Conservation (phyloP, 2,797 vertebrate genomes). For the Cirrhinus mrigala region DNA sequence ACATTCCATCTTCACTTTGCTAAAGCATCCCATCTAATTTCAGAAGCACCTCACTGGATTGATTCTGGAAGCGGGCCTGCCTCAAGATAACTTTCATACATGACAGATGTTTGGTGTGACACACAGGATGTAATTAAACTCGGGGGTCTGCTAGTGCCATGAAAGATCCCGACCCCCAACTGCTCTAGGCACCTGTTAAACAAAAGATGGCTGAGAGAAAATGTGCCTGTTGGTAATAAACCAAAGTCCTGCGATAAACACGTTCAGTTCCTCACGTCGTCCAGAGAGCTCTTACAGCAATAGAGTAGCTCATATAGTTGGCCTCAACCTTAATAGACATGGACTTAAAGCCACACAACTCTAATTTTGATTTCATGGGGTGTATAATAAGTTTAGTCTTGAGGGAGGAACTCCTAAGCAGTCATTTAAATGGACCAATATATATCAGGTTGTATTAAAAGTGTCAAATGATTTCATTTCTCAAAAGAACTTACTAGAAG, state of each 20-base stretch:
- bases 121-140: slow-evolving; percentile 13
- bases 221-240: not conserved
- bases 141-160: not conserved
- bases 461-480: not conserved
- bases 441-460: not conserved
- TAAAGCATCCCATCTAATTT: not conserved
- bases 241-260: not conserved
- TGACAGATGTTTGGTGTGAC: slow-evolving; percentile 19
- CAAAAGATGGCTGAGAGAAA: not conserved
- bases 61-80: not conserved
- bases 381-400: not conserved
- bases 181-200: slow-evolving; percentile 21
- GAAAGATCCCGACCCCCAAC: not conserved
- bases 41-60: not conserved
- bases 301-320: not conserved
- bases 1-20: not conserved
- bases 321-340: not conserved
- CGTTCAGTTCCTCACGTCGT: not conserved
- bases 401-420: not conserved
- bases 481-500: not conserved
- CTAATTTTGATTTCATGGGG: not conserved
- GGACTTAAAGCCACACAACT: not conserved
- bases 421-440: not conserved
- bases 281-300: not conserved
- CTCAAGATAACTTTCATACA: not conserved